Evolutionary conservation across 2,888 invertebrate genomes (phyloP).

Genomic region (Orthosia gothica): DNA sequence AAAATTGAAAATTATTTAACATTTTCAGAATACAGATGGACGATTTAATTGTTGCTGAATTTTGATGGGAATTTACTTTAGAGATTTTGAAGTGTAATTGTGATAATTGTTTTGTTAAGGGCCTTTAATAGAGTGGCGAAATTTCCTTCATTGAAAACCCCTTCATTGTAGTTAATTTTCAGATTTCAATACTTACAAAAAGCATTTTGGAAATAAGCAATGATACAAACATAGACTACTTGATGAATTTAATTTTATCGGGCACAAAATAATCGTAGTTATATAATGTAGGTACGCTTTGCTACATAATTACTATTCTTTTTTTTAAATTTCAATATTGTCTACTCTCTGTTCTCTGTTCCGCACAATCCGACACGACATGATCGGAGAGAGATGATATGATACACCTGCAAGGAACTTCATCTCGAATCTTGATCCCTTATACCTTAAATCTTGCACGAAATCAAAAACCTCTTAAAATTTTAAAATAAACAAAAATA

Average conservation of each 20-base stretch:
- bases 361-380: too few relatives aligned
- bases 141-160: too few relatives aligned
- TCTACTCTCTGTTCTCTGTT: too few relatives aligned
- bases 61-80: conserved; percentile 39
- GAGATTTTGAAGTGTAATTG: conserved; percentile 21
- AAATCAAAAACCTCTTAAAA: not conserved
- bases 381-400: not conserved
- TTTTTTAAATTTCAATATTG: too few relatives aligned
- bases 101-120: conserved; percentile 15
- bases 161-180: not conserved
- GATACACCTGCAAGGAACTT: not conserved
- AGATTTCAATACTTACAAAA: not conserved
- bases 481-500: not conserved
- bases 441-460: not conserved
- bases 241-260: conserved; percentile 5
- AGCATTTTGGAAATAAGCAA: not conserved
- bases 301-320: not conserved
- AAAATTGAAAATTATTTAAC: conserved; percentile 82
- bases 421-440: not conserved
- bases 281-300: not conserved
- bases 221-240: not conserved
- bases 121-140: not conserved
- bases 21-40: conserved; percentile 66
- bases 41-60: conserved; percentile 66
- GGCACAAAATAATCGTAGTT: not conserved